A percentile compares a stretch with the other conserved stretches of the same genome.
Evolutionary conservation across 2,113 vertebrate species (phyloP).

Genomic region (Chlorodrepanis virens): DNA sequence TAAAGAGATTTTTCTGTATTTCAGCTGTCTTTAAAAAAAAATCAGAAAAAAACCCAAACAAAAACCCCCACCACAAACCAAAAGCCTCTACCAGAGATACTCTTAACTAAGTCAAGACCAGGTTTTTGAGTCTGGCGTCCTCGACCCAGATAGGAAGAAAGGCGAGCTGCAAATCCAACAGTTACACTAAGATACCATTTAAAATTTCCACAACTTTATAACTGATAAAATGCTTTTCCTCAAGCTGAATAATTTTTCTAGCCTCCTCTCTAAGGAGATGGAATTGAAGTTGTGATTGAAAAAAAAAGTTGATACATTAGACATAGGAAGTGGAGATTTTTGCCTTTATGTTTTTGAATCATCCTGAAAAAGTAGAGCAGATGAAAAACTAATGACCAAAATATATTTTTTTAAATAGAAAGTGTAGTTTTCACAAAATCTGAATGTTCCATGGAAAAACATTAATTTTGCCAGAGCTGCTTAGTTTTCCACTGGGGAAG

Average conservation of each 20-base stretch:
- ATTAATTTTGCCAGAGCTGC: conserved; percentile 21
- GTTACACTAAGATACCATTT: conserved; percentile 32
- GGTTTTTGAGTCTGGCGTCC: background rate
- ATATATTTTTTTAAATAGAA: background rate
- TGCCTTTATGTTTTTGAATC: background rate
- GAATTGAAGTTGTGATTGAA: background rate
- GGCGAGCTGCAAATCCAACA: conserved; percentile 8
- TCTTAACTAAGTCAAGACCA: background rate
- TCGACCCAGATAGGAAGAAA: conserved; percentile 3
- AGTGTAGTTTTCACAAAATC: conserved; percentile 28
- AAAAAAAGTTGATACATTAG: background rate
- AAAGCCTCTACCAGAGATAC: background rate
- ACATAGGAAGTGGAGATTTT: background rate
- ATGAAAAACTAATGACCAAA: conserved; percentile 14
- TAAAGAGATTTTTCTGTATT: conserved; percentile 5
- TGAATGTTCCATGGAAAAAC: conserved; percentile 53
- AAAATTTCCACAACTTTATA: conserved; percentile 31
- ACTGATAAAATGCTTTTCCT: conserved; percentile 53
- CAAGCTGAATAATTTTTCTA: conserved; percentile 43
- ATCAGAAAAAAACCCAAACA: background rate
- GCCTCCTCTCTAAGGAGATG: background rate
- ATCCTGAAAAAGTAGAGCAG: background rate
- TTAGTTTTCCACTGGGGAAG: conserved; percentile 20
- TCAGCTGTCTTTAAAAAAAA: background rate
- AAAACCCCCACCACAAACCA: background rate